Conservation (phyloP, 2,888 invertebrate genomes). For the Chorisops tibialis region DNA sequence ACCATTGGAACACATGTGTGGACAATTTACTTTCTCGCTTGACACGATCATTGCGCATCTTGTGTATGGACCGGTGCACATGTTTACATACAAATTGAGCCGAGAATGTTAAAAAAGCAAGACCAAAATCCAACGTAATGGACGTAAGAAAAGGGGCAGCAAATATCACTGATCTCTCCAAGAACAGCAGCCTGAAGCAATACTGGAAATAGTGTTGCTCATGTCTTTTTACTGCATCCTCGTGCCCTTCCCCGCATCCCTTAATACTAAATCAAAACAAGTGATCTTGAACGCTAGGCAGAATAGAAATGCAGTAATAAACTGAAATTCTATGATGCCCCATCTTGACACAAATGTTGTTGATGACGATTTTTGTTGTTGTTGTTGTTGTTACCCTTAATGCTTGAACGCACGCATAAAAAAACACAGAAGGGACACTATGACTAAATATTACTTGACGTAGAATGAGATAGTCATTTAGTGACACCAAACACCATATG, state of each 20-base stretch:
- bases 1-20: constrained; percentile 30
- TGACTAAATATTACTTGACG: too few relatives aligned
- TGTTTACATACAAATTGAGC: constrained; percentile 29
- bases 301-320: too few relatives aligned
- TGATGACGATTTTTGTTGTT: too few relatives aligned
- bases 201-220: too few relatives aligned
- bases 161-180: not conserved
- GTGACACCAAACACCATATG: constrained; percentile 24
- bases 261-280: not conserved
- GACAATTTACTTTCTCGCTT: constrained; percentile 18
- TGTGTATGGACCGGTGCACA: constrained; percentile 27
- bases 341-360: too few relatives aligned
- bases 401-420: too few relatives aligned
- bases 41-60: not conserved
- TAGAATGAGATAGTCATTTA: constrained; percentile 1
- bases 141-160: not conserved
- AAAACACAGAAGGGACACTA: too few relatives aligned
- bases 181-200: not conserved
- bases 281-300: too few relatives aligned
- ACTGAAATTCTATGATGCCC: too few relatives aligned
- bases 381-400: too few relatives aligned
- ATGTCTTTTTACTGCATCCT: not conserved
- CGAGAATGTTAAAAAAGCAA: not conserved
- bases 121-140: constrained; percentile 1
- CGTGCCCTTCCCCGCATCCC: not conserved